Percentiles rank a stretch among this genome's conserved stretches.
Conservation (phyloP, 2,888 invertebrate species). For the Eurytoma californica region DNA sequence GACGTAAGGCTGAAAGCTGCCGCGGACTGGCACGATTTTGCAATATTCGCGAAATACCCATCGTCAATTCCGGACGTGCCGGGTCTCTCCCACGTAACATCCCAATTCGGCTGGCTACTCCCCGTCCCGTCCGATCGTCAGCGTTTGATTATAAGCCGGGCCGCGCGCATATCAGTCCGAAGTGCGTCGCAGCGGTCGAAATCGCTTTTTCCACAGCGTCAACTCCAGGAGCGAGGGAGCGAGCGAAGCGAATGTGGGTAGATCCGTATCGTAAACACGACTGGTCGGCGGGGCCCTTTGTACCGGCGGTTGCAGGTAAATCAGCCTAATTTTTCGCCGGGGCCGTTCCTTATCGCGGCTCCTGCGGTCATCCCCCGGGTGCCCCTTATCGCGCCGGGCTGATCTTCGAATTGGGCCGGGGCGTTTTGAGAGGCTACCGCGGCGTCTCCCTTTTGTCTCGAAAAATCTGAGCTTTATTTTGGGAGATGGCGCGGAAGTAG, state of each 20-base stretch:
- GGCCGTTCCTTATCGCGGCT: conserved; percentile 2
- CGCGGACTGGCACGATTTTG: not conserved
- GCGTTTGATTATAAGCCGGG: conserved; percentile 21
- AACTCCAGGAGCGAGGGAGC: too few relatives aligned
- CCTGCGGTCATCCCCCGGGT: conserved; percentile 5
- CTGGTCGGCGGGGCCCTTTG: too few relatives aligned
- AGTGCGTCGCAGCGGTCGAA: conserved; percentile 4
- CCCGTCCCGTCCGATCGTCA: conserved; percentile 20
- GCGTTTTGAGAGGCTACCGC: not conserved
- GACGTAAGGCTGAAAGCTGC: too few relatives aligned
- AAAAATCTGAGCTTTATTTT: conserved; percentile 5
- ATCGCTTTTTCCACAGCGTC: not conserved
- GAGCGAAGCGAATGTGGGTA: not conserved
- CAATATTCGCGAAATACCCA: conserved; percentile 33
- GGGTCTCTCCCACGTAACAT: conserved; percentile 1
- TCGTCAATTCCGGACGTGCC: conserved; percentile 43
- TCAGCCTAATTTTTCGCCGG: conserved; percentile 46
- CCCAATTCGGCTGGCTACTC: conserved; percentile 27
- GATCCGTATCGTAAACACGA: conserved; percentile 8
- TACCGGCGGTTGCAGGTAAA: conserved; percentile 11
- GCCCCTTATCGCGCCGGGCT: not conserved
- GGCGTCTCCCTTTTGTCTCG: not conserved
- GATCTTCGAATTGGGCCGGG: not conserved
- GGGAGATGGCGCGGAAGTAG: not conserved
- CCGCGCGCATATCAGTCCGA: conserved; percentile 27